Evolutionary conservation across 1,140 invertebrate species (phyloP).

Genomic region (Drosophila oshimai): DNA sequence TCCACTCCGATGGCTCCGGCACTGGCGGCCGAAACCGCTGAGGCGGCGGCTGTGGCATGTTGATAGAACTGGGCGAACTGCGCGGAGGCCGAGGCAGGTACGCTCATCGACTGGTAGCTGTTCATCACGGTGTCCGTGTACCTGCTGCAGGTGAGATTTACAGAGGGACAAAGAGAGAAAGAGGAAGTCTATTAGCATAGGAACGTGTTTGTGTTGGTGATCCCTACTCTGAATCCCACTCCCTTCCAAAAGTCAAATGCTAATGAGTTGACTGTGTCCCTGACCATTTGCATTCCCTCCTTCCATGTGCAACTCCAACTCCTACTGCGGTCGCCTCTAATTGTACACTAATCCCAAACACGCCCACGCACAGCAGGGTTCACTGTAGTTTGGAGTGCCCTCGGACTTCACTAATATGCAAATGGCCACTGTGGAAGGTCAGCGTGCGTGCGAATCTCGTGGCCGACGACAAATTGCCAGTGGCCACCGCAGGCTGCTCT

Average conservation of each 20-base stretch:
- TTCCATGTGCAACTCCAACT: too few species aligned
- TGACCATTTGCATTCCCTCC: slow-evolving; percentile 6
- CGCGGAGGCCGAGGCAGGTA: slow-evolving; percentile 78
- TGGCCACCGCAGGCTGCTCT: slow-evolving; percentile 54
- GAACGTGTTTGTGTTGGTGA: neutral
- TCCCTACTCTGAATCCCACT: neutral
- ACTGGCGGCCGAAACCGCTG: slow-evolving; percentile 84
- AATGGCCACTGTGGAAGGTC: slow-evolving; percentile 73
- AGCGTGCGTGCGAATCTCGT: slow-evolving; percentile 76
- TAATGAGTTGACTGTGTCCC: slow-evolving; percentile 58
- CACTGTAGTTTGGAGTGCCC: slow-evolving; percentile 1
- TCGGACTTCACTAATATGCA: slow-evolving; percentile 55
- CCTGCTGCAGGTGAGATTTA: slow-evolving; percentile 53
- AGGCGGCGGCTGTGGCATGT: slow-evolving; percentile 87
- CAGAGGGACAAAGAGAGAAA: neutral
- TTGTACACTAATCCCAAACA: slow-evolving; percentile 63
- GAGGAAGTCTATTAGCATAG: slow-evolving; percentile 36
- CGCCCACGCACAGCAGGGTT: slow-evolving; percentile 52
- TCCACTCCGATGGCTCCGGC: slow-evolving; percentile 84
- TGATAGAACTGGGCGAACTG: slow-evolving; percentile 93
- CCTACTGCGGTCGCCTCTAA: slow-evolving; percentile 60
- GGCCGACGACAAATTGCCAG: slow-evolving; percentile 52
- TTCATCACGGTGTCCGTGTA: slow-evolving; percentile 83
- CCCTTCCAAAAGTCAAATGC: slow-evolving; percentile 38
- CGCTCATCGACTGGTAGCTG: slow-evolving; percentile 83